Base-by-base conservation (phyloP, 1,140 invertebrate genomes). In the Drosophila bocqueti region DNA sequence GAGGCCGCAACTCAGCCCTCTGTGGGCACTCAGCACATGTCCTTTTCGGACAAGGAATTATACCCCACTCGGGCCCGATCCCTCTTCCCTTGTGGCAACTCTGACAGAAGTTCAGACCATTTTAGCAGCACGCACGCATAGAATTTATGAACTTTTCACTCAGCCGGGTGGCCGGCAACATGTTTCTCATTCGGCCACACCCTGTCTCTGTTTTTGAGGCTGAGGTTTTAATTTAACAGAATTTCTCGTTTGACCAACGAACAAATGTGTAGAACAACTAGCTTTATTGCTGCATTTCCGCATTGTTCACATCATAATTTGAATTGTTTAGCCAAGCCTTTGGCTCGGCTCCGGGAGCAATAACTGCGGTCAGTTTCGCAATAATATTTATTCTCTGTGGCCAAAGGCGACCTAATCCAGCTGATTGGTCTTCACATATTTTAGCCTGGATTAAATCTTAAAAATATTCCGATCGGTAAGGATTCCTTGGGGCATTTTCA, bases 131-230 rank as follows among this genome's bases (percentile, higher is more conserved):
- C 75, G 76, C 76, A 79, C 76, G 54, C 60, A 79, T 71, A 79
- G 66, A 79, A 79, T 79, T 79, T 78, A 78, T 78, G 75, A 78
- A 78, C 75, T 78, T 78, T 78, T 78, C 57, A 77, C 75, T 77
- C 75, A 76, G 62, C 47, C 29, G 54, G 55, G 18, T n/a, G 54
- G 16, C 54, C 47, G 62, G 46, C 74, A 76, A 57, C 62, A 58
- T 76, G 73, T 67, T 67, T 66, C 55, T 45, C 54, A 34, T 42
- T 34, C 47, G 46, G 43, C 52, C 55, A 18, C 64, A 46, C 34
- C 34, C 46, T 24, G 16, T 74, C 54, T 24, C 18, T 74, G 46
- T 31, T 46, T 45, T 18, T 8, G 31, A 34, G 60, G 36, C 42
- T 68, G 63, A 57, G 75, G 57, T 77, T 77, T 77, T 77, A 77